Evolutionary conservation across 2,113 vertebrate species (phyloP), one percentile per base, ranked within the genome.

Genomic region (Heterocephalus glaber): DNA sequence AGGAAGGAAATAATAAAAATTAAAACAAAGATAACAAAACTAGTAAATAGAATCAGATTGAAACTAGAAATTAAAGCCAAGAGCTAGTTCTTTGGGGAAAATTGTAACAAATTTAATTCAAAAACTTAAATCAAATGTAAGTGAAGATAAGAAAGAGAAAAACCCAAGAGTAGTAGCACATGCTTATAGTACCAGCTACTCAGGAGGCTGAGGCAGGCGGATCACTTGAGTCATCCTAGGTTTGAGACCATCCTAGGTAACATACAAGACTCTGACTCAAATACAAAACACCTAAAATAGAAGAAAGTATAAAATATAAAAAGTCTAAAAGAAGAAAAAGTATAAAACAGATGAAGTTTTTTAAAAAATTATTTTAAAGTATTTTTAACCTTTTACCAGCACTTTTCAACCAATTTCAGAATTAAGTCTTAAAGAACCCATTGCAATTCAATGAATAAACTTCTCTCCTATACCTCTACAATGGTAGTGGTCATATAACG

Each of bases 11-110:
- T 81, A 87, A 72, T 87, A 82, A 96, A 80, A 92, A 76, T 65
- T 90, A 96, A 74, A 54, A 38, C 52, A 83, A 63, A 89, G 47
- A 95, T 41, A 89, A 92, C 35, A 70, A 92, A 88, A 77, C 60
- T 77, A 66, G 8, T 81, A 92, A 87, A 65, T 35, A 89, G 60
- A 94, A 85, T 76, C 22, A 77, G 44, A 87, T 90, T 92, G 72
- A 93, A 95, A 90, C 92, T 88, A 16, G 84, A 93, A 96, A 92
- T 77, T 61, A 96, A 96, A 86, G 61, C 9, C 61, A 95, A 95
- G 47, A 84, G 61, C 14, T 86, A 24, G 4, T 49, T 90, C 83
- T 72, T 76, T 76, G 35, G 26, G 0, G 3, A 49, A 74, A 92
- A 86, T 35, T 79, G 65, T 68, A 65, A 77, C 19, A 89, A 94